Percentiles rank a stretch among this genome's conserved stretches.
These are phyloP conservation scores for Ditula angustiorana DNA, from an alignment of 2,888 invertebrate species.

Conservation along the genomic window DNA sequence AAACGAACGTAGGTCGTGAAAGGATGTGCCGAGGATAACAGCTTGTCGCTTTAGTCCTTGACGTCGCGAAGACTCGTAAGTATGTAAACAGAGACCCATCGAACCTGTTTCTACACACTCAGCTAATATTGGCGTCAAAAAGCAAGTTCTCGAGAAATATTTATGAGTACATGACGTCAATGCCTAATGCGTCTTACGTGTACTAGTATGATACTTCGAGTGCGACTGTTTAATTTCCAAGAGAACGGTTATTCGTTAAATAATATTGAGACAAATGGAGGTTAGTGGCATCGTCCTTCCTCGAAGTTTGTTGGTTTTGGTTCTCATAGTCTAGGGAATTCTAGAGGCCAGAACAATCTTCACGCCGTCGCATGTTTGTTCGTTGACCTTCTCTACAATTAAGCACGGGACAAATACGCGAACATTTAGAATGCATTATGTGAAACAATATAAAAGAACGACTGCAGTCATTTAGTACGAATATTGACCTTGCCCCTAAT, in stretches of 20 bases:
- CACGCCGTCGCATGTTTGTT: conserved; percentile 41
- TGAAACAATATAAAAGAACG: conserved; percentile 53
- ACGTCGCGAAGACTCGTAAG: conserved; percentile 44
- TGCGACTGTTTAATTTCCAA: conserved; percentile 7
- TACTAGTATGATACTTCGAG: neutral
- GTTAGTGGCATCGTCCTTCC: conserved; percentile 3
- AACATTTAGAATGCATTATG: conserved; percentile 45
- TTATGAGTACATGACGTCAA: neutral
- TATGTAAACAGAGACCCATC: conserved; percentile 33
- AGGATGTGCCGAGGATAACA: conserved; percentile 69
- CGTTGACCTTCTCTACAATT: conserved; percentile 52
- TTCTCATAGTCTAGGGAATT: conserved; percentile 27
- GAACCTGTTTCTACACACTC: conserved; percentile 14
- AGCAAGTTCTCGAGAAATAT: conserved; percentile 8
- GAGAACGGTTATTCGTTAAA: conserved; percentile 6
- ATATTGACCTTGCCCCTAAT: conserved; percentile 57
- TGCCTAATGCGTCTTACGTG: neutral
- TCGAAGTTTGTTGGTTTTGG: conserved; percentile 13
- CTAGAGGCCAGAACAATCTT: conserved; percentile 32
- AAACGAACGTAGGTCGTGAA: conserved; percentile 62
- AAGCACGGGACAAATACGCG: conserved; percentile 56
- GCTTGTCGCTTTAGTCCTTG: conserved; percentile 69
- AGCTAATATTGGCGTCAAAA: conserved; percentile 8
- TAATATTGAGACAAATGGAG: conserved; percentile 12
- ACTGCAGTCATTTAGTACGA: conserved; percentile 49